Evolutionary conservation across 2,888 invertebrate genomes (phyloP).

Genomic region (Polymixis flavicincta): DNA sequence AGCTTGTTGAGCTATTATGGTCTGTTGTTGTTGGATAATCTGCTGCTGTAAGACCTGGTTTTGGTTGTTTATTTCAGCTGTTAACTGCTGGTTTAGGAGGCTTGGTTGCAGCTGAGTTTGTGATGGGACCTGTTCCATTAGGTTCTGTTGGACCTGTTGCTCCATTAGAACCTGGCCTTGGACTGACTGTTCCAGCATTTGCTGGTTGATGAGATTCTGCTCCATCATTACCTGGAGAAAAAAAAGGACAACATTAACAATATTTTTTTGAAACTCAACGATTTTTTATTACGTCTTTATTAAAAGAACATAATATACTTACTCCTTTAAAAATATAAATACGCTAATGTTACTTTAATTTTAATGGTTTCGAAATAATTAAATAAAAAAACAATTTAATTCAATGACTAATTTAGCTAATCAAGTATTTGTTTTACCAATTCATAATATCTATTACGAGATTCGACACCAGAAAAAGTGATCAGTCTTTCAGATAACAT

Average conservation of each 20-base stretch:
- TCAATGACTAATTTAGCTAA: not conserved
- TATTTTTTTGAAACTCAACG: not conserved
- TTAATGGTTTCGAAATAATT: not conserved
- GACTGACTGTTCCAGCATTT: conserved; percentile 84
- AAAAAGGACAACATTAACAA: not conserved
- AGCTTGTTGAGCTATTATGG: conserved; percentile 86
- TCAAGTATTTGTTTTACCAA: not conserved
- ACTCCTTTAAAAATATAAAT: not conserved
- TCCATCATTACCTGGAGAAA: conserved; percentile 83
- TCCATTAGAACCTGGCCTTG: conserved; percentile 82
- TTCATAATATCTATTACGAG: not conserved
- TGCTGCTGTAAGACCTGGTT: conserved; percentile 90
- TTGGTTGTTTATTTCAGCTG: conserved; percentile 84
- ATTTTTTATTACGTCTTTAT: not conserved
- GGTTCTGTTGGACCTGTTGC: conserved; percentile 80
- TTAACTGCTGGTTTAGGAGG: conserved; percentile 81
- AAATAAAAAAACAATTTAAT: not conserved
- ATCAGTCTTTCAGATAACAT: too few relatives aligned
- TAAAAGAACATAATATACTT: not conserved
- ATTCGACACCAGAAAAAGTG: not conserved
- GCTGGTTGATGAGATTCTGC: conserved; percentile 87
- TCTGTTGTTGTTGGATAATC: conserved; percentile 88
- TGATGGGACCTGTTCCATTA: conserved; percentile 76
- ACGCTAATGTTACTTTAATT: not conserved
- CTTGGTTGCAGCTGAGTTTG: conserved; percentile 81